A percentile compares a stretch with the other conserved stretches of the same genome.
phyloP scores from a whole-genome alignment of 1,140 invertebrate genomes.

The Drosophila rufa region DNA sequence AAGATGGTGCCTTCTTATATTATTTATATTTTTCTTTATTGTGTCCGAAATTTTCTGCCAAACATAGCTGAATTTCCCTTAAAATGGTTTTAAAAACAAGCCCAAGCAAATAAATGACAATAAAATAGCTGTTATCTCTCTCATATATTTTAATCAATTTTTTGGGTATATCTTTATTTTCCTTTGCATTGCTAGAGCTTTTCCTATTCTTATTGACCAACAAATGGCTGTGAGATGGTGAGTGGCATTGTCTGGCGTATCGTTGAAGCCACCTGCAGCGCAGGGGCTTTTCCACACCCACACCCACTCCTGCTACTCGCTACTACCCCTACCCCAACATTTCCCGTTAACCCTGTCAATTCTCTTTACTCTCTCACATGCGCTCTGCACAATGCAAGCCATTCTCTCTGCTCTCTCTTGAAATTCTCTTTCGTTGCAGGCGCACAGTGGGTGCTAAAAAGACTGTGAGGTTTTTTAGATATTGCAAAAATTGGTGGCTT shows the following conservation, averaged over 20 bases:
- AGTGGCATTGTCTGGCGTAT: slow-evolving; percentile 45
- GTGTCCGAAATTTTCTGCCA: too few species aligned
- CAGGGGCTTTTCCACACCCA: not conserved
- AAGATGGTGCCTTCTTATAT: too few species aligned
- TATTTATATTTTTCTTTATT: too few species aligned
- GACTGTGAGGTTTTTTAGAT: too few species aligned
- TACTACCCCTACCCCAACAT: not conserved
- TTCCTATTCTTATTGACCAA: slow-evolving; percentile 53
- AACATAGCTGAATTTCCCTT: too few species aligned
- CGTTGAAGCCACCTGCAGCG: slow-evolving; percentile 46
- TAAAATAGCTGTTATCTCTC: not conserved
- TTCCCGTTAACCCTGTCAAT: not conserved
- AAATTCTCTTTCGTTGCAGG: slow-evolving; percentile 23
- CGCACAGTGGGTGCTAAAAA: slow-evolving; percentile 41
- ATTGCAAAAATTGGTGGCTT: too few species aligned
- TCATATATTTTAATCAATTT: not conserved
- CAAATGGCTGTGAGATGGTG: slow-evolving; percentile 39
- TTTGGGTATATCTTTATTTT: slow-evolving; percentile 6
- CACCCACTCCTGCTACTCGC: not conserved
- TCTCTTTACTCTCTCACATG: slow-evolving; percentile 29
- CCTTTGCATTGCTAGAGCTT: not conserved
- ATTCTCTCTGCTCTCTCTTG: slow-evolving; percentile 6
- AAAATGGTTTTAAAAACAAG: too few species aligned
- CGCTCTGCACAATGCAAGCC: slow-evolving; percentile 29
- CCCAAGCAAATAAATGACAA: not conserved